Percentiles rank a stretch among this genome's conserved stretches.
phyloP scores from a whole-genome alignment of 1,140 invertebrate genomes.

The Amyelois transitella region DNA sequence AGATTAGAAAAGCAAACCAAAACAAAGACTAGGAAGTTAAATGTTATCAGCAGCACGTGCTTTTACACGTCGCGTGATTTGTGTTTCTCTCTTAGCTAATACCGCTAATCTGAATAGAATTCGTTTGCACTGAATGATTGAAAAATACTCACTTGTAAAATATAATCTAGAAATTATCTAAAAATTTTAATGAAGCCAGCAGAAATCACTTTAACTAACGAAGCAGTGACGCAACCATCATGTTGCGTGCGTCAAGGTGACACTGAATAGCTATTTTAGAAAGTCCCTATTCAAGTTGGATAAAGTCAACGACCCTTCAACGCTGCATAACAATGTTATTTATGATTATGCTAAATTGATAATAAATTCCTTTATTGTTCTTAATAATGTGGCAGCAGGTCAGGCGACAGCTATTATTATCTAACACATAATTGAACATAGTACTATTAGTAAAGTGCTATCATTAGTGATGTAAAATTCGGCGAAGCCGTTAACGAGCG shows the following conservation, averaged over 20 bases:
- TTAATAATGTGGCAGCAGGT: not conserved
- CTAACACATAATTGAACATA: slow-evolving; percentile 16
- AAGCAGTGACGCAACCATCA: slow-evolving; percentile 48
- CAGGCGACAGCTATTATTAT: slow-evolving; percentile 6
- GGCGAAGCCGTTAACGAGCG: slow-evolving; percentile 31
- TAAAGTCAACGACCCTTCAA: slow-evolving; percentile 46
- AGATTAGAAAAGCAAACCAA: not conserved
- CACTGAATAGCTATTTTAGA: slow-evolving; percentile 69
- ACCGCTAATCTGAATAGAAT: not conserved
- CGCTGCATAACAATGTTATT: slow-evolving; percentile 13
- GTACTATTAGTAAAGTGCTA: slow-evolving; percentile 19
- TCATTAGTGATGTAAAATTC: slow-evolving; percentile 5
- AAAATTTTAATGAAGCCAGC: not conserved
- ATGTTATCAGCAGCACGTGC: not conserved
- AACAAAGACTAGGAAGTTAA: not conserved
- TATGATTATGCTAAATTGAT: slow-evolving; percentile 3
- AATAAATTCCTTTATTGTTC: not conserved
- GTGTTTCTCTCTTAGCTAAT: not conserved
- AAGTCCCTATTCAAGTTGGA: slow-evolving; percentile 45
- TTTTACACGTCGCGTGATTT: not conserved
- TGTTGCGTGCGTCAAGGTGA: slow-evolving; percentile 58
- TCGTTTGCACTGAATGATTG: too few species aligned
- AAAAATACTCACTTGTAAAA: too few species aligned
- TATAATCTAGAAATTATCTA: too few species aligned
- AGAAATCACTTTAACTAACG: slow-evolving; percentile 21